These are phyloP conservation scores for Drosophila macrospina DNA, from an alignment of 2,888 invertebrate species.

Conservation along the genomic window DNA sequence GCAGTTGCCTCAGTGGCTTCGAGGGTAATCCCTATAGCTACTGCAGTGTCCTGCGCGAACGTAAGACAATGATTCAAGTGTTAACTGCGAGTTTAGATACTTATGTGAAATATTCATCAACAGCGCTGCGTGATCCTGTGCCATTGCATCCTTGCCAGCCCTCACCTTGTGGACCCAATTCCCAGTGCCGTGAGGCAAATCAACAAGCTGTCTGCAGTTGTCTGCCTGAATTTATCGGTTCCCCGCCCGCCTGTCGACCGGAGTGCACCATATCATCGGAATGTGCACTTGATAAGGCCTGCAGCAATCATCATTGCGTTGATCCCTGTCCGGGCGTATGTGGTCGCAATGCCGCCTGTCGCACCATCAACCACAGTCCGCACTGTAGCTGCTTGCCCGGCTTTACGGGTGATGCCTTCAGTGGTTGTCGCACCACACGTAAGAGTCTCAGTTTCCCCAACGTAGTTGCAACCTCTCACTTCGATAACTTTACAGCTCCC, in stretches of 20 bases:
- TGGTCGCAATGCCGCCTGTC: conserved; percentile 88
- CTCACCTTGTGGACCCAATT: conserved; percentile 88
- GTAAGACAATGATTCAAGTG: conserved; percentile 83
- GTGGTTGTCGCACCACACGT: conserved; percentile 86
- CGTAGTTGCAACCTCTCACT: neutral
- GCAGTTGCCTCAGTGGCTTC: conserved; percentile 89
- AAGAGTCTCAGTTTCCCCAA: conserved; percentile 76
- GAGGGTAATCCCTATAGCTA: conserved; percentile 91
- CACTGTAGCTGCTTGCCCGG: conserved; percentile 89
- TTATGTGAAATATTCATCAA: conserved; percentile 17
- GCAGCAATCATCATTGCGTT: conserved; percentile 88
- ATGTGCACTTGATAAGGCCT: conserved; percentile 88
- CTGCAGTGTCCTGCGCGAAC: conserved; percentile 86
- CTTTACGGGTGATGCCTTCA: conserved; percentile 90
- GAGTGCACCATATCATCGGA: conserved; percentile 91
- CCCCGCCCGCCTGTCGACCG: conserved; percentile 91
- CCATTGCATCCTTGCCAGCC: conserved; percentile 87
- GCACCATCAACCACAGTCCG: conserved; percentile 88
- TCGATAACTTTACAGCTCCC: conserved; percentile 58
- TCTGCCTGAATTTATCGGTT: conserved; percentile 87
- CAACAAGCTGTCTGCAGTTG: conserved; percentile 88
- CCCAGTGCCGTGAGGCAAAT: conserved; percentile 87
- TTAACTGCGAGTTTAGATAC: neutral
- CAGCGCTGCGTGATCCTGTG: conserved; percentile 78
- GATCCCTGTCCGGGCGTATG: conserved; percentile 92